Conservation (phyloP, 2,888 invertebrate species). For the Apantesis nais region DNA sequence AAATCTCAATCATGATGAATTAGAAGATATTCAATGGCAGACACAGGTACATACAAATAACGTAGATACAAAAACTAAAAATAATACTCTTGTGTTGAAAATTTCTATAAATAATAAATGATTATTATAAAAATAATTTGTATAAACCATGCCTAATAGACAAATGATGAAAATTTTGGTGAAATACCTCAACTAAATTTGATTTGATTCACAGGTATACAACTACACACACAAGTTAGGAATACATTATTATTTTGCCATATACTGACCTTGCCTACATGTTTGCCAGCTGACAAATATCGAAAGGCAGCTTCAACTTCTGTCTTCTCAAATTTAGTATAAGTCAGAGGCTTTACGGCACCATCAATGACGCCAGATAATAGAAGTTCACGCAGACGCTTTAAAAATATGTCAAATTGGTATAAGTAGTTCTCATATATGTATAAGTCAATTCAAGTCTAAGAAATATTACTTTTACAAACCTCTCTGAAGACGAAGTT, state of each 20-base stretch:
- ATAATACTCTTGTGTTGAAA: too few species aligned
- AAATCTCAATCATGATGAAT: neutral
- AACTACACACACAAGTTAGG: too few species aligned
- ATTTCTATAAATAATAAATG: too few species aligned
- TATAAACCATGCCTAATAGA: neutral
- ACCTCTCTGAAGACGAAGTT: constrained; percentile 74
- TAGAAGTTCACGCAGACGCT: constrained; percentile 85
- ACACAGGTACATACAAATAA: too few species aligned
- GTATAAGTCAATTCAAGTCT: too few species aligned
- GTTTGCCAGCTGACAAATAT: constrained; percentile 88
- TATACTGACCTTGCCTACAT: constrained; percentile 87
- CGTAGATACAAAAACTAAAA: too few species aligned
- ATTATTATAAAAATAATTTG: too few species aligned
- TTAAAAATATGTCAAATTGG: neutral
- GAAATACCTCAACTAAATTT: too few species aligned
- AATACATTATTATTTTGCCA: neutral
- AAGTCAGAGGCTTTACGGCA: constrained; percentile 87
- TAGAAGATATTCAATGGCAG: too few species aligned
- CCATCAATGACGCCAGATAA: constrained; percentile 87
- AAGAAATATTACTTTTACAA: neutral
- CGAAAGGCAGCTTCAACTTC: constrained; percentile 88
- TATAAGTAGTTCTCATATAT: neutral
- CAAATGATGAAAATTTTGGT: too few species aligned
- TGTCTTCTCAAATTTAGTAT: constrained; percentile 84
- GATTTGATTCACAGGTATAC: too few species aligned